These are phyloP conservation scores for Eufriesea mexicana DNA, from an alignment of 1,140 invertebrate genomes.

Conservation along the genomic window DNA sequence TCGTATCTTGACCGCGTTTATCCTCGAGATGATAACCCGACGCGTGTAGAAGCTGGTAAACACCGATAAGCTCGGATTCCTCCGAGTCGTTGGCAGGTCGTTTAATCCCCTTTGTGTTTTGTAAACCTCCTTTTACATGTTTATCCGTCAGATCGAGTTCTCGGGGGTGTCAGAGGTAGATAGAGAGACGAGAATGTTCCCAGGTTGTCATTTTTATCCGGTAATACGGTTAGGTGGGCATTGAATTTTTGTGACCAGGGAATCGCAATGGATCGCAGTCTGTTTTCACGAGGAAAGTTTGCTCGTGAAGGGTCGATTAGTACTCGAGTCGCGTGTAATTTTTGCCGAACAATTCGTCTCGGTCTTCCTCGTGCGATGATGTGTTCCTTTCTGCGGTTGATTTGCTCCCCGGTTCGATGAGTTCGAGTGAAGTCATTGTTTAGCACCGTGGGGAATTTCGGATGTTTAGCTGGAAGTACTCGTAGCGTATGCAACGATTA, in stretches of 20 bases:
- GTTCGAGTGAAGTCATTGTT: conserved; percentile 7
- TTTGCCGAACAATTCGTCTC: not conserved
- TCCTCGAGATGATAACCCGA: not conserved
- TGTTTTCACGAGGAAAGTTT: not conserved
- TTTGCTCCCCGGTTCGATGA: not conserved
- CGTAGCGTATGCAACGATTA: not conserved
- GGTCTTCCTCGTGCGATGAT: not conserved
- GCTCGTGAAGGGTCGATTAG: not conserved
- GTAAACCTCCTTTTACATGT: not conserved
- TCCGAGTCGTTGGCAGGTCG: not conserved
- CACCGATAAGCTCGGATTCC: conserved; percentile 2
- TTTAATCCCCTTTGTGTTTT: not conserved
- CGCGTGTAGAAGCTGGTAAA: not conserved
- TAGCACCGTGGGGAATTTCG: not conserved
- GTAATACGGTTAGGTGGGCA: no score
- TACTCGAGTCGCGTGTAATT: conserved; percentile 21
- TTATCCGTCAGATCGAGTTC: not conserved
- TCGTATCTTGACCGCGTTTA: not conserved
- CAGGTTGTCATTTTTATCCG: no score
- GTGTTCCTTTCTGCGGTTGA: not conserved
- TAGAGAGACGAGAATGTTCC: no score
- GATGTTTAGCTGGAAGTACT: not conserved
- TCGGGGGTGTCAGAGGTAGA: no score
- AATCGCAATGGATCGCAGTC: not conserved
- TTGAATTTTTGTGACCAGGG: not conserved